Percentiles rank a stretch among this genome's conserved stretches.
phyloP scores from a whole-genome alignment of 2,113 vertebrate species.

The Sturnira hondurensis region DNA sequence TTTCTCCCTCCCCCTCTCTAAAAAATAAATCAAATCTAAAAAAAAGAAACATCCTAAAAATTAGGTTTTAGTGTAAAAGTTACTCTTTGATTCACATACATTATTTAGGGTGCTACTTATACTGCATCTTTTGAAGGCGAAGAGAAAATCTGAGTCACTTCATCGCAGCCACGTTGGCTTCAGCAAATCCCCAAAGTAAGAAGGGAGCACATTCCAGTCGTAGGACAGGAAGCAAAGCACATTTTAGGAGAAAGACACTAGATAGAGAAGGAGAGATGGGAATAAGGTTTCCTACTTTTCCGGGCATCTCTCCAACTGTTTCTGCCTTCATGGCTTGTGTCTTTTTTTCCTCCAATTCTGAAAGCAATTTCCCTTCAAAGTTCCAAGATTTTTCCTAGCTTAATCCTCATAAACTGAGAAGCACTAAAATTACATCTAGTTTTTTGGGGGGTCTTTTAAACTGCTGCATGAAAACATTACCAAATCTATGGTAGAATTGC shows the following conservation, averaged over 20 bases:
- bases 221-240: neutral
- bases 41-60: neutral
- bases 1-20: no score
- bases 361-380: slow-evolving; percentile 9
- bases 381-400: neutral
- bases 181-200: neutral
- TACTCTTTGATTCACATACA: neutral
- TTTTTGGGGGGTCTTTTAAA: neutral
- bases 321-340: neutral
- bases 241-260: neutral
- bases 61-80: neutral
- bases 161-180: neutral
- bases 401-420: slow-evolving; percentile 24
- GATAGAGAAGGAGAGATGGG: neutral
- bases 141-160: neutral
- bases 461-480: neutral
- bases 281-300: neutral
- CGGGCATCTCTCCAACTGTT: neutral
- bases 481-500: neutral
- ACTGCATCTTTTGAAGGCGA: neutral
- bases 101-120: neutral
- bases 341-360: neutral
- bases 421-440: neutral
- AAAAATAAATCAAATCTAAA: no score
- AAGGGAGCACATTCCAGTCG: neutral